Evolutionary conservation across 2,113 vertebrate genomes (phyloP).

Genomic region (Mionectes macconnelli): DNA sequence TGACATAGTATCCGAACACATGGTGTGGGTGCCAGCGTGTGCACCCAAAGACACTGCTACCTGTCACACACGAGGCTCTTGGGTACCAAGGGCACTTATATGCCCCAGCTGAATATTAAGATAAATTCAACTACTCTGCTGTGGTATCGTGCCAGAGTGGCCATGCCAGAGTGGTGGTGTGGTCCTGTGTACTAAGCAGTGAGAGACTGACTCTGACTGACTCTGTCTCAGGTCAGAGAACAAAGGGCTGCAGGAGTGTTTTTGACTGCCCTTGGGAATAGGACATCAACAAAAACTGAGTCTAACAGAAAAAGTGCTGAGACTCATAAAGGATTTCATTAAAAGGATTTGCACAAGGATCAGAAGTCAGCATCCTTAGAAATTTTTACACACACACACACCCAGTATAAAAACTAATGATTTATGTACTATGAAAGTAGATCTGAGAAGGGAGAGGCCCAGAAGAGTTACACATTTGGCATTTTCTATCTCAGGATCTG

Average conservation of each 20-base stretch:
- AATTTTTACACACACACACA: neutral
- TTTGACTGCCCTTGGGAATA: neutral
- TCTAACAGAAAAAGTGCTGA: neutral
- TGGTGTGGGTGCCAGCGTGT: neutral
- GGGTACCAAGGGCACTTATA: neutral
- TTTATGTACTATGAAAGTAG: neutral
- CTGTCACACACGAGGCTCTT: neutral
- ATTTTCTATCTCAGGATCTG: neutral
- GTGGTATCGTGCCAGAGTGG: accelerated
- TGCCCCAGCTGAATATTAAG: accelerated
- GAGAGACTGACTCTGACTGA: no score
- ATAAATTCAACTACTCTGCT: neutral
- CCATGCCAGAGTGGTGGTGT: neutral
- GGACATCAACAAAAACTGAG: neutral
- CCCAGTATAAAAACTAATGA: neutral
- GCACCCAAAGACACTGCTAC: neutral
- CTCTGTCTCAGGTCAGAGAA: neutral
- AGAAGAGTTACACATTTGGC: neutral
- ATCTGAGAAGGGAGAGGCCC: neutral
- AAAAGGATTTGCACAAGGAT: neutral
- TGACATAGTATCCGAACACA: neutral
- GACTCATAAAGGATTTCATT: neutral
- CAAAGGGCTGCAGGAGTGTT: accelerated
- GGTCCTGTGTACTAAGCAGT: neutral
- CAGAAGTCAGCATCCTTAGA: neutral